A percentile compares a stretch with the other conserved stretches of the same genome.
These are phyloP conservation scores for Clarias platycephalus DNA, from an alignment of 2,797 vertebrate genomes.

Conservation along the genomic window DNA sequence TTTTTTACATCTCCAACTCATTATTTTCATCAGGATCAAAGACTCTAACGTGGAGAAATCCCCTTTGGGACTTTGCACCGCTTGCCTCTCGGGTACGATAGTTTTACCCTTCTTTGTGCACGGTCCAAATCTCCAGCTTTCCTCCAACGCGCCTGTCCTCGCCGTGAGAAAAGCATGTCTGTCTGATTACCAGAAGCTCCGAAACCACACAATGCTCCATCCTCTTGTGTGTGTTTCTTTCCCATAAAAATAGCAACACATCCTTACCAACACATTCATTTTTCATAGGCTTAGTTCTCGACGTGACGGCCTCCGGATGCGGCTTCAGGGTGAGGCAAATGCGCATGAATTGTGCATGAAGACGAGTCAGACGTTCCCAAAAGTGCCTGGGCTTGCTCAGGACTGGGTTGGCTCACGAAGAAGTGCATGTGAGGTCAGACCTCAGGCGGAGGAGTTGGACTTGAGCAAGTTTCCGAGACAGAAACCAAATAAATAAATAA, in stretches of 20 bases:
- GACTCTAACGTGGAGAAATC: conserved; percentile 24
- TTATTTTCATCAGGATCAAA: conserved; percentile 45
- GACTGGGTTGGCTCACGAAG: neutral
- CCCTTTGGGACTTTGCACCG: conserved; percentile 9
- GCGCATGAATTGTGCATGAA: conserved; percentile 66
- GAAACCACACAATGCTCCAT: neutral
- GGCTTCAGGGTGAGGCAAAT: conserved; percentile 45
- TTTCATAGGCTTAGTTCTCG: conserved; percentile 63
- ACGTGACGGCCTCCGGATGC: conserved; percentile 48
- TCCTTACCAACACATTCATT: conserved; percentile 61
- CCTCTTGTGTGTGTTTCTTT: conserved; percentile 49
- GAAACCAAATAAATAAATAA: neutral
- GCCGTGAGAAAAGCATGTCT: conserved; percentile 23
- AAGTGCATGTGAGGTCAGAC: conserved; percentile 26
- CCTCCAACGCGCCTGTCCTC: neutral
- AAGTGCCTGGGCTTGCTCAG: conserved; percentile 29
- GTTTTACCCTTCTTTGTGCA: conserved; percentile 20
- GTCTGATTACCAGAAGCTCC: conserved; percentile 39
- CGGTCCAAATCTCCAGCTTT: conserved; percentile 34
- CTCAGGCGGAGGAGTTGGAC: conserved; percentile 10
- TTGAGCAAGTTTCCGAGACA: neutral
- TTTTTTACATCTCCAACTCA: conserved; percentile 26
- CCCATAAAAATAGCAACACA: conserved; percentile 59
- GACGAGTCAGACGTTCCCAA: conserved; percentile 48
- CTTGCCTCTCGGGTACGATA: conserved; percentile 19